A percentile compares a stretch with the other conserved stretches of the same genome.
These are phyloP conservation scores for Homarus americanus DNA, from an alignment of 1,140 invertebrate species.

Conservation along the genomic window DNA sequence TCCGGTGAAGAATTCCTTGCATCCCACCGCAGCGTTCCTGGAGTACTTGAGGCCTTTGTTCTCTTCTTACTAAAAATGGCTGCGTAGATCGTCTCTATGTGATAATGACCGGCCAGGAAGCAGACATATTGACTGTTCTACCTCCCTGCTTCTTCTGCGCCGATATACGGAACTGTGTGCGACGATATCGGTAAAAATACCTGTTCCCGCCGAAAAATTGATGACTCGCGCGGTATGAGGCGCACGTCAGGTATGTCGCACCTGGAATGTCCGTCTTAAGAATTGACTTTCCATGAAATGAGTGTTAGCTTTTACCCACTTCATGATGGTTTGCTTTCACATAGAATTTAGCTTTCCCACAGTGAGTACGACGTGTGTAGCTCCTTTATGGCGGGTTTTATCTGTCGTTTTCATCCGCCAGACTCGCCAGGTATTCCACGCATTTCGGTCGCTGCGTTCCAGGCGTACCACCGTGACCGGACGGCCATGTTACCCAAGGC, in stretches of 20 bases:
- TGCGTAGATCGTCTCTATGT: conserved; percentile 57
- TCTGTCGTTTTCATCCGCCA: conserved; percentile 67
- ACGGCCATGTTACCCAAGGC: conserved; percentile 66
- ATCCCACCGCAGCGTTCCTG: conserved; percentile 61
- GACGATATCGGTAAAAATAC: conserved; percentile 1
- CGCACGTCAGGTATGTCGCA: conserved; percentile 54
- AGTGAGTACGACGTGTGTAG: conserved; percentile 56
- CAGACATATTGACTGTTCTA: background rate
- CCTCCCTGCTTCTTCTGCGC: background rate
- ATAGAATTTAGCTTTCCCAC: conserved; percentile 58
- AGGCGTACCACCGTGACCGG: conserved; percentile 69
- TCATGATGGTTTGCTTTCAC: conserved; percentile 65
- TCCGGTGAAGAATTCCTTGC: conserved; percentile 65
- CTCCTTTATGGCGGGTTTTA: conserved; percentile 68
- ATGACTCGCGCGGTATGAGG: conserved; percentile 60
- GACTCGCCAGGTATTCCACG: conserved; percentile 67
- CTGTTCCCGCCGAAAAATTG: conserved; percentile 48
- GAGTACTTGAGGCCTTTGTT: conserved; percentile 67
- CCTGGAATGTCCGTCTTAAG: conserved; percentile 54
- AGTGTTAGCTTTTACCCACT: conserved; percentile 44
- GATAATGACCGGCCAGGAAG: conserved; percentile 56
- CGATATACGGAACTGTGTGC: background rate
- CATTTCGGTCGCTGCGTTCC: conserved; percentile 66
- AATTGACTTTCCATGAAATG: conserved; percentile 57
- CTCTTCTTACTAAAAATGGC: conserved; percentile 66